Percentiles rank a stretch among this genome's conserved stretches.
Conservation (phyloP, 2,888 invertebrate species). For the Herminia tarsipennalis region DNA sequence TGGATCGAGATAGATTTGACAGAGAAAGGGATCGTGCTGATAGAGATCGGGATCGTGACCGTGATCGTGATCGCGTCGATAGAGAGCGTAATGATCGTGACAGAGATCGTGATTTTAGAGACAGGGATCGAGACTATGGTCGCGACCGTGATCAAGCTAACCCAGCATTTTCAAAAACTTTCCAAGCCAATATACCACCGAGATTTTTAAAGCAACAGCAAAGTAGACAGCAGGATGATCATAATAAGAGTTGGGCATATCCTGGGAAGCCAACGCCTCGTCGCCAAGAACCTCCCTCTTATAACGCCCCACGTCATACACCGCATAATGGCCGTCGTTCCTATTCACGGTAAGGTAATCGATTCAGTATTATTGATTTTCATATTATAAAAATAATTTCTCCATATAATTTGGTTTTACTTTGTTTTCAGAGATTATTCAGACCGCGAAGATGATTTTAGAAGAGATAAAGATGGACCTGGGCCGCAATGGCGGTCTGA, state of each 20-base stretch:
- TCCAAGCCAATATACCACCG: conserved; percentile 94
- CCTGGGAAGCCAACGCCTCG: conserved; percentile 70
- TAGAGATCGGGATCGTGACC: conserved; percentile 55
- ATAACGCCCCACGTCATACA: conserved; percentile 72
- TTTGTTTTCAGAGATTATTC: conserved; percentile 74
- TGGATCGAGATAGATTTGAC: conserved; percentile 52
- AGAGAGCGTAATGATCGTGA: conserved; percentile 58
- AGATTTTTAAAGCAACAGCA: conserved; percentile 93
- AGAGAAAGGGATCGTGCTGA: conserved; percentile 57
- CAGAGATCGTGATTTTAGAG: conserved; percentile 59
- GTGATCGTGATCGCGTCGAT: conserved; percentile 54
- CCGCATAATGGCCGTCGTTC: conserved; percentile 76
- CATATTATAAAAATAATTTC: background rate
- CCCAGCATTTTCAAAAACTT: conserved; percentile 89
- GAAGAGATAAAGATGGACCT: conserved; percentile 75
- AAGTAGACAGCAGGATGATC: conserved; percentile 78
- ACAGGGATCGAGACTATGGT: conserved; percentile 64
- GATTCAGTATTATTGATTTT: background rate
- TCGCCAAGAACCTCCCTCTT: conserved; percentile 71
- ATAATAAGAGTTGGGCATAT: conserved; percentile 79
- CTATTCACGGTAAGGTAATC: conserved; percentile 68
- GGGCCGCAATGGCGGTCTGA: conserved; percentile 81
- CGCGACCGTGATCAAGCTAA: conserved; percentile 84
- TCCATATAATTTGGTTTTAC: conserved; percentile 11
- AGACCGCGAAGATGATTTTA: conserved; percentile 78